Conservation (phyloP, 2,888 invertebrate genomes). For the Microctonus hyperodae region DNA sequence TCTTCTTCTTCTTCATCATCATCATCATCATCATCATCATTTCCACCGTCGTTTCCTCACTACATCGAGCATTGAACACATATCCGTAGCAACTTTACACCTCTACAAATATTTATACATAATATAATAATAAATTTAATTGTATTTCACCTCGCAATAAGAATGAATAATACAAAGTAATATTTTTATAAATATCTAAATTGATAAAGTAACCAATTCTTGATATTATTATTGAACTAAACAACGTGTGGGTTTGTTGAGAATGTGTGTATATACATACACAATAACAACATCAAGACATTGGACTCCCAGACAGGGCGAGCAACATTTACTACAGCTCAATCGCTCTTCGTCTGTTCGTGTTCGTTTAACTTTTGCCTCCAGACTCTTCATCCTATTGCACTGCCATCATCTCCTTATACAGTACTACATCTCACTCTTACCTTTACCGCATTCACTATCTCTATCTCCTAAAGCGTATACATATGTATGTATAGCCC, state of each 20-base stretch:
- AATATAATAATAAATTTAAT: too few relatives aligned
- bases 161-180: too few relatives aligned
- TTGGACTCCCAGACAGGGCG: slow-evolving; percentile 57
- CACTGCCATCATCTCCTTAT: slow-evolving; percentile 4
- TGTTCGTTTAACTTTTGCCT: slow-evolving; percentile 31
- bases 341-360: slow-evolving; percentile 61
- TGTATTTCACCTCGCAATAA: too few relatives aligned
- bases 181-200: background rate
- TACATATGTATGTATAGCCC: too few relatives aligned
- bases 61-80: background rate
- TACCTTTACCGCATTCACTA: slow-evolving; percentile 22
- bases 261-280: too few relatives aligned
- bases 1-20: background rate
- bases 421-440: slow-evolving; percentile 33
- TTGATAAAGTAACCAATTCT: background rate
- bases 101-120: too few relatives aligned
- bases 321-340: slow-evolving; percentile 61
- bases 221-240: too few relatives aligned
- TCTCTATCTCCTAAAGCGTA: slow-evolving; percentile 20
- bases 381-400: slow-evolving; percentile 17
- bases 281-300: slow-evolving; percentile 55
- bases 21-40: too few relatives aligned
- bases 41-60: background rate
- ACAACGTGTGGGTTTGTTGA: background rate
- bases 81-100: too few relatives aligned